Base-by-base conservation (phyloP, 2,113 vertebrate genomes). In the Acrocephalus arundinaceus region DNA sequence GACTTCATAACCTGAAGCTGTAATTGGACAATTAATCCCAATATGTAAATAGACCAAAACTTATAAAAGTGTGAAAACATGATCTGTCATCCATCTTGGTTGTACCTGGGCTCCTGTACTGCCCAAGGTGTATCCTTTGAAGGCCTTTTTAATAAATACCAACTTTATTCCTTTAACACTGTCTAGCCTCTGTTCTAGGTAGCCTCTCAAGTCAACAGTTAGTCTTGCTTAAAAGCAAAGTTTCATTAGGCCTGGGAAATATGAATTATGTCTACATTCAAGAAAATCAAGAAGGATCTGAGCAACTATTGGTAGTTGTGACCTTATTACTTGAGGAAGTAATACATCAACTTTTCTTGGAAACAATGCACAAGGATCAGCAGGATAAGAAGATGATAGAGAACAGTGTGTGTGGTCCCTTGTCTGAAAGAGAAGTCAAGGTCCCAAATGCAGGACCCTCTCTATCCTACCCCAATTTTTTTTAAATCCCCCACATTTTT, bases 371-470 rank as follows among this genome's bases (percentile, higher is more conserved):
- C 27, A 81, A 16, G 20, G 14, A 49, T 37, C 81, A 73, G 1
- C 21, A 66, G 41, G 15, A 80, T 20, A 73, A 83, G 31, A 78
- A 45, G 15, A 10, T 49, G 11, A 23, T 8, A 24, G 28, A 41
- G 9, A 86, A 23, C 13, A 66, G 21, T 45, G 15, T 18, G 12
- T 11, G 25, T 45, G 18, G 10, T 46, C 1, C 3, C 11, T 7
- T 1, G 0, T 2, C 12, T 6, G 61, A 49, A 57, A 30, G 19
- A 6, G 10, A 71, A 28, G 15, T 22, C 17, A 73, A 24, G 13
- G 13, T 65, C 30, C 15, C 15, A 31, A 25, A 27, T 48, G 13
- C 2, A 0, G 1, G 3, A 43, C 8, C 6, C 1, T 39, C 5
- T 81, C 57, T 41, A 20, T 45, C 22, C 19, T 35, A 25, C 3